phyloP scores from a whole-genome alignment of 2,797 vertebrate species.

The Myiotriccus ornatus region DNA sequence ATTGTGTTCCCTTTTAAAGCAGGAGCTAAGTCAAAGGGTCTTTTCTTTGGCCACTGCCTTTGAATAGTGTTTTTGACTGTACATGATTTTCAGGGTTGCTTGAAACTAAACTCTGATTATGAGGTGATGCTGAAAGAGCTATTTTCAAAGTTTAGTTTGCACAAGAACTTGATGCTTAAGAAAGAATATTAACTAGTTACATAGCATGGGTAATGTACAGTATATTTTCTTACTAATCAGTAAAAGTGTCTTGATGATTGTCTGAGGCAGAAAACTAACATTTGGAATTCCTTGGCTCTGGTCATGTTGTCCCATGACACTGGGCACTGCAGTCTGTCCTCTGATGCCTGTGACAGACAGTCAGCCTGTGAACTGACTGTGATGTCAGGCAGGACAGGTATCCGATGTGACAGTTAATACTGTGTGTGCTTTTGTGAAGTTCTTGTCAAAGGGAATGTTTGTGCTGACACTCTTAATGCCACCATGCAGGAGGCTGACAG shows the following conservation, averaged over 20 bases:
- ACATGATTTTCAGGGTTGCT: background rate
- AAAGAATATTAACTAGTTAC: background rate
- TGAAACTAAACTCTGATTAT: background rate
- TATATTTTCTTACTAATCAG: background rate
- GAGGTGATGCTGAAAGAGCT: background rate
- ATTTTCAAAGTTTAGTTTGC: background rate
- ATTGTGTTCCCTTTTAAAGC: background rate
- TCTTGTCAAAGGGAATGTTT: background rate
- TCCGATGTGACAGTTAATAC: background rate
- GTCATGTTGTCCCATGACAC: rapidly evolving
- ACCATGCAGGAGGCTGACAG: background rate
- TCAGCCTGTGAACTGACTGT: background rate
- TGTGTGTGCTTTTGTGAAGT: background rate
- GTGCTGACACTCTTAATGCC: background rate
- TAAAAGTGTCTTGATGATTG: background rate
- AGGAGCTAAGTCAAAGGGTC: background rate
- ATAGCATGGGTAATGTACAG: background rate
- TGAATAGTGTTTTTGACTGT: background rate
- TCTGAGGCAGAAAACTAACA: background rate
- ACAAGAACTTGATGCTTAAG: background rate
- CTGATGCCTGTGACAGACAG: background rate
- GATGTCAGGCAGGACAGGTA: background rate
- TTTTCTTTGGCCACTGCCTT: background rate
- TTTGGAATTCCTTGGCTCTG: background rate
- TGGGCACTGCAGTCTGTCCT: background rate